Conservation (phyloP, 2,113 vertebrate genomes). For the Myodes glareolus region DNA sequence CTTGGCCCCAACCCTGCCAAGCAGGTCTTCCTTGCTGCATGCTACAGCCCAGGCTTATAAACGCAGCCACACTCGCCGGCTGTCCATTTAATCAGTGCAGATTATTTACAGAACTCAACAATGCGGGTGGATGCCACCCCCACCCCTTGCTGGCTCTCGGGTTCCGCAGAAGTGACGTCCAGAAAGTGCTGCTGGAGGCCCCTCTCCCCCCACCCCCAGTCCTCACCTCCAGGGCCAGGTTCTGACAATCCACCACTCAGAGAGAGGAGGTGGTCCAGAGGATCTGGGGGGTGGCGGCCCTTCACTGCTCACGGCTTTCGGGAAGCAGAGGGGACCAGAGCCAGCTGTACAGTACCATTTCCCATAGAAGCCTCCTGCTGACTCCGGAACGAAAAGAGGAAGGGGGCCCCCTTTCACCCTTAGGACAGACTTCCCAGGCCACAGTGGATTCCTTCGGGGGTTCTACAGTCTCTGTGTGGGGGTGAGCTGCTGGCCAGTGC, state of each 20-base stretch:
- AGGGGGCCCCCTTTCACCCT: background rate
- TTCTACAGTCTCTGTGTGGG: background rate
- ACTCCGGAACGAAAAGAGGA: background rate
- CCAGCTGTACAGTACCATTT: constrained; percentile 73
- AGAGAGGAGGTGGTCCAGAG: background rate
- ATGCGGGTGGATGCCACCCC: background rate
- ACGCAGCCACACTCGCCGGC: constrained; percentile 36
- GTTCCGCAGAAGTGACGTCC: background rate
- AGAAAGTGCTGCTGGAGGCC: background rate
- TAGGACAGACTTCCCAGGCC: background rate
- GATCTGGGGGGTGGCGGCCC: background rate
- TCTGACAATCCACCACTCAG: background rate
- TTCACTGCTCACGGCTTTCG: background rate
- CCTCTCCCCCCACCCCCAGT: background rate
- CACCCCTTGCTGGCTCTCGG: constrained; percentile 2
- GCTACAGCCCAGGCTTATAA: background rate
- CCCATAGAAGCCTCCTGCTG: constrained; percentile 57
- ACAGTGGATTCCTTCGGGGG: background rate
- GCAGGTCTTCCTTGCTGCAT: background rate
- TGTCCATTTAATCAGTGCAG: constrained; percentile 75
- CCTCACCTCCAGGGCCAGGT: background rate
- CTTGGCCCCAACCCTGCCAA: background rate
- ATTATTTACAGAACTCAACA: constrained; percentile 75
- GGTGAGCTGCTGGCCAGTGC: background rate
- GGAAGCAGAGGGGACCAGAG: background rate